Evolutionary conservation across 2,113 vertebrate genomes (phyloP).

Genomic region (Apodemus speciosus): DNA sequence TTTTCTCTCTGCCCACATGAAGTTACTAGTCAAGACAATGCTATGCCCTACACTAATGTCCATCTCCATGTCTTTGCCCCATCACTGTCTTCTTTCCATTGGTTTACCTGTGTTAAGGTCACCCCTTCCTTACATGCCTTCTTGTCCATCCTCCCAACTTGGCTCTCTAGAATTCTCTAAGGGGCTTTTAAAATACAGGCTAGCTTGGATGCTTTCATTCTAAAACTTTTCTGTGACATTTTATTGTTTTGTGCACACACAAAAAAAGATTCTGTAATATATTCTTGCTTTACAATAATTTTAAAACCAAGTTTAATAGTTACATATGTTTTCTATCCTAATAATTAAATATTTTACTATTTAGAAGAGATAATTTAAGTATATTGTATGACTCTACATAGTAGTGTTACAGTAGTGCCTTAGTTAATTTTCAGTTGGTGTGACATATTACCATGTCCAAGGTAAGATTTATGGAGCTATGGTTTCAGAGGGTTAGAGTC

Average conservation of each 20-base stretch:
- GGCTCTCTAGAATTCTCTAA: background rate
- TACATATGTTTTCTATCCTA: background rate
- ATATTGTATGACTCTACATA: background rate
- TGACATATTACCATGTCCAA: no score
- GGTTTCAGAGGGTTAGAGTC: background rate
- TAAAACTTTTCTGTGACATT: constrained; percentile 1
- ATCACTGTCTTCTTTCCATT: background rate
- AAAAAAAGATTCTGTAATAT: background rate
- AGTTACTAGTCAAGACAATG: constrained; percentile 51
- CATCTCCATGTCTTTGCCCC: background rate
- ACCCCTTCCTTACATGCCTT: background rate
- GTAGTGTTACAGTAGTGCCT: background rate
- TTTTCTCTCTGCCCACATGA: constrained; percentile 21
- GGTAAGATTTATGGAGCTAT: background rate
- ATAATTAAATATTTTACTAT: background rate
- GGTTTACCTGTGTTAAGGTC: background rate
- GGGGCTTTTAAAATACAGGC: background rate
- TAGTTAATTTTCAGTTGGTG: background rate
- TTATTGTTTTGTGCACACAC: constrained; percentile 31
- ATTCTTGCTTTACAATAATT: constrained; percentile 6
- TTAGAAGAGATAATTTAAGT: background rate
- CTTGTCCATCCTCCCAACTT: background rate
- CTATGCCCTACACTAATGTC: background rate
- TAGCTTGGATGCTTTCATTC: background rate
- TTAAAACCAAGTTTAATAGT: constrained; percentile 35